A percentile compares a stretch with the other conserved stretches of the same genome.
These are phyloP conservation scores for Enteromius viviparus DNA, from an alignment of 2,797 vertebrate species.

Conservation along the genomic window DNA sequence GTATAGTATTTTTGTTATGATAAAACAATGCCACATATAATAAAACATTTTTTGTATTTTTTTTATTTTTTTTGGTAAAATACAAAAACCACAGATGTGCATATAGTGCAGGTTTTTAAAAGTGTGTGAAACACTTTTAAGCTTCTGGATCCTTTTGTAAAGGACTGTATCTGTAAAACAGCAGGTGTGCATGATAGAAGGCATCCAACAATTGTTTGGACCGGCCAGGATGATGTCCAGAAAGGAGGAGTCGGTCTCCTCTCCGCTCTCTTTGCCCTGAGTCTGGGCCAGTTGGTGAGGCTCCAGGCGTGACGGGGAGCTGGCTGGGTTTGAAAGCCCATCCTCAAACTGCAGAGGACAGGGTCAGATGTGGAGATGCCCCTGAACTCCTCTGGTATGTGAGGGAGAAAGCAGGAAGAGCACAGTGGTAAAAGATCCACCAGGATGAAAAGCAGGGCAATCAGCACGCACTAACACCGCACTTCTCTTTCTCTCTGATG, in stretches of 20 bases:
- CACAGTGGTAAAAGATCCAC: constrained; percentile 6
- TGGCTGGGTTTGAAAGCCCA: constrained; percentile 52
- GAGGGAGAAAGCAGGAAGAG: constrained; percentile 38
- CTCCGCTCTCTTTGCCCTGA: constrained; percentile 15
- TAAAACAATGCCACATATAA: not conserved
- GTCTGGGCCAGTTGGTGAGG: constrained; percentile 40
- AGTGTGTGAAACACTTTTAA: not conserved
- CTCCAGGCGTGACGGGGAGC: constrained; percentile 50
- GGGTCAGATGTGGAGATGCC: constrained; percentile 55
- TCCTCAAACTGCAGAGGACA: constrained; percentile 42
- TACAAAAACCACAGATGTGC: not conserved
- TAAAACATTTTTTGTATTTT: not conserved
- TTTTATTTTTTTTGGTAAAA: not conserved
- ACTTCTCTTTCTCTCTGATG: not conserved
- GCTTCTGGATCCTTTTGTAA: not conserved
- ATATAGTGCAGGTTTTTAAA: not conserved
- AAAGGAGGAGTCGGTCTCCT: constrained; percentile 34
- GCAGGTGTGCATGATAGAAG: constrained; percentile 36
- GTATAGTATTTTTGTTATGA: not conserved
- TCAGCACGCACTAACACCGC: not conserved
- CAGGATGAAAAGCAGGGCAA: constrained; percentile 9
- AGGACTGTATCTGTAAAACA: constrained; percentile 41
- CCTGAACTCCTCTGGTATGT: constrained; percentile 53
- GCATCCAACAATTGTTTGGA: constrained; percentile 35
- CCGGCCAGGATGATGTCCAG: constrained; percentile 38